phyloP scores from a whole-genome alignment of 2,113 vertebrate species.

The Sardina pilchardus region DNA sequence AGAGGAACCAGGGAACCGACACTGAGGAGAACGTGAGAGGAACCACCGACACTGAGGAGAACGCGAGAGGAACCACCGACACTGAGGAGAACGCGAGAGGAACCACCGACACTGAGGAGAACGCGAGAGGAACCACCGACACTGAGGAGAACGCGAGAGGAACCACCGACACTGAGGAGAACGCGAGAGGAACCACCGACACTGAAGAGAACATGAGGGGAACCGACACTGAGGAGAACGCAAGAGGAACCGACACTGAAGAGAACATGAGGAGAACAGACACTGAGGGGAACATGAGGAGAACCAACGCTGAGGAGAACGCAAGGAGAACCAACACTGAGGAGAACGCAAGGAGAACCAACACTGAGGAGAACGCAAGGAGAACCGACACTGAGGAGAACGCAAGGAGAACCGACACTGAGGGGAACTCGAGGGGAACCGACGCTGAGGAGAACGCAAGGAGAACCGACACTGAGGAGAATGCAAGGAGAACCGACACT shows the following conservation, averaged over 20 bases:
- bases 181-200: neutral
- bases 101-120: no score
- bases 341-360: neutral
- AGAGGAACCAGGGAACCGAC: neutral
- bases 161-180: neutral
- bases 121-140: neutral
- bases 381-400: neutral
- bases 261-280: neutral
- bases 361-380: neutral
- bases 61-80: neutral
- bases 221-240: neutral
- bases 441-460: neutral
- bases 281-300: no score
- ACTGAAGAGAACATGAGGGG: no score
- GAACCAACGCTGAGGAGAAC: neutral
- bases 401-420: neutral
- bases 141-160: neutral
- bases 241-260: neutral
- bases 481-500: neutral
- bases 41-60: neutral
- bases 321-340: neutral
- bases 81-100: neutral
- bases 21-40: neutral
- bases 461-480: neutral
- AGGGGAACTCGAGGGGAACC: neutral